A percentile compares a stretch with the other conserved stretches of the same genome.
These are phyloP conservation scores for Calyptomena viridis DNA, from an alignment of 2,113 vertebrate species.

Conservation along the genomic window DNA sequence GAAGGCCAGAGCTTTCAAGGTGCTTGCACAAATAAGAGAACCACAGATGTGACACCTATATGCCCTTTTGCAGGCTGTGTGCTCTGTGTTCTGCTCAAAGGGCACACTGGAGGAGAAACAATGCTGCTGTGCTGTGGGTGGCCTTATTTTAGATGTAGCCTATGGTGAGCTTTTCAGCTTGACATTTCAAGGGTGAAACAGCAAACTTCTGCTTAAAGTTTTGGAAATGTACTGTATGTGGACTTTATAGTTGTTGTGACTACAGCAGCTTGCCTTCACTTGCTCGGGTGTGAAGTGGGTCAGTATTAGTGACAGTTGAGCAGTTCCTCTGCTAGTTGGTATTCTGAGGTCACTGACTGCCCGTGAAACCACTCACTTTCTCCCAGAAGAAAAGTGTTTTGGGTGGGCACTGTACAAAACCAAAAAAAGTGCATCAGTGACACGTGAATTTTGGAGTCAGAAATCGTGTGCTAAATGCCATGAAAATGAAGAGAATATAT, in stretches of 20 bases:
- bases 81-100: neutral
- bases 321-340: neutral
- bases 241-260: neutral
- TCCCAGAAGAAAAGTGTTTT: neutral
- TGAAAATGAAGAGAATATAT: neutral
- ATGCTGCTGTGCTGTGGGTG: neutral
- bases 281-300: neutral
- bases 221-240: neutral
- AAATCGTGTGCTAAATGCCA: neutral
- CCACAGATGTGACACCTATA: neutral
- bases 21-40: neutral
- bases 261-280: neutral
- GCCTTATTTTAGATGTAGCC: neutral
- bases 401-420: neutral
- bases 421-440: neutral
- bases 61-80: neutral
- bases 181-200: neutral
- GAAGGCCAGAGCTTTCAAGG: neutral
- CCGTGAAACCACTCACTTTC: neutral
- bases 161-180: neutral
- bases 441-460: neutral
- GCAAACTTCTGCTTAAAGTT: neutral
- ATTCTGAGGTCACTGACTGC: neutral
- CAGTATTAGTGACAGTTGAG: neutral
- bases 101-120: neutral